These are phyloP conservation scores for Enteromius fasciolatus DNA, from an alignment of 2,797 vertebrate species.

Conservation along the genomic window DNA sequence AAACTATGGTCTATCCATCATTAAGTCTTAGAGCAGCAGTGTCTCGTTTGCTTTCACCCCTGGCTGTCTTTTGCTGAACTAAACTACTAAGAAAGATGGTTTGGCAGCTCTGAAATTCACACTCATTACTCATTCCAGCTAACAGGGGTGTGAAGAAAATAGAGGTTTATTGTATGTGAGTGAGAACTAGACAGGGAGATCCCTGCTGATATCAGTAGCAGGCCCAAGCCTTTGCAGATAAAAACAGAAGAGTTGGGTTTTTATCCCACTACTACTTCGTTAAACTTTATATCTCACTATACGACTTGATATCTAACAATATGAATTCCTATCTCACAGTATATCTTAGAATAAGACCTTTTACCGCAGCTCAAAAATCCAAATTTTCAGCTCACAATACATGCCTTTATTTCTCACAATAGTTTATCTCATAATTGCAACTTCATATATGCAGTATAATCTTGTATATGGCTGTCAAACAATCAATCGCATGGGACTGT, in stretches of 20 bases:
- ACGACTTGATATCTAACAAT: not conserved
- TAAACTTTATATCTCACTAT: not conserved
- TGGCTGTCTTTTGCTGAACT: constrained; percentile 24
- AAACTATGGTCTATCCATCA: constrained; percentile 1
- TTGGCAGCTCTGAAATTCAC: constrained; percentile 47
- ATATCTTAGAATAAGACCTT: not conserved
- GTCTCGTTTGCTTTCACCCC: constrained; percentile 12
- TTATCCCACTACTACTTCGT: not conserved
- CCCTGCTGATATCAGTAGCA: not conserved
- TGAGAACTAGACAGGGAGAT: not conserved
- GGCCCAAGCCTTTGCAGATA: not conserved
- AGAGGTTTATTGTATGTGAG: constrained; percentile 20
- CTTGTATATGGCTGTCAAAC: not conserved
- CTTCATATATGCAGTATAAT: not conserved
- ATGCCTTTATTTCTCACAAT: not conserved
- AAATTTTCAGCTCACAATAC: not conserved
- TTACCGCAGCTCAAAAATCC: not conserved
- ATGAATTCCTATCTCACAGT: not conserved
- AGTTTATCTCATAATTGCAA: not conserved
- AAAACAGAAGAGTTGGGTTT: not conserved
- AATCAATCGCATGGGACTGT: no score
- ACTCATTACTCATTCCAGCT: constrained; percentile 43
- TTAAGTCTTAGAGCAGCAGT: constrained; percentile 9
- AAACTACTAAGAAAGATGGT: constrained; percentile 40
- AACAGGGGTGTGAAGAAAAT: constrained; percentile 23